Percentiles rank a stretch among this genome's conserved stretches.
These are phyloP conservation scores for Crenichthys baileyi DNA, from an alignment of 2,797 vertebrate genomes.

Conservation along the genomic window DNA sequence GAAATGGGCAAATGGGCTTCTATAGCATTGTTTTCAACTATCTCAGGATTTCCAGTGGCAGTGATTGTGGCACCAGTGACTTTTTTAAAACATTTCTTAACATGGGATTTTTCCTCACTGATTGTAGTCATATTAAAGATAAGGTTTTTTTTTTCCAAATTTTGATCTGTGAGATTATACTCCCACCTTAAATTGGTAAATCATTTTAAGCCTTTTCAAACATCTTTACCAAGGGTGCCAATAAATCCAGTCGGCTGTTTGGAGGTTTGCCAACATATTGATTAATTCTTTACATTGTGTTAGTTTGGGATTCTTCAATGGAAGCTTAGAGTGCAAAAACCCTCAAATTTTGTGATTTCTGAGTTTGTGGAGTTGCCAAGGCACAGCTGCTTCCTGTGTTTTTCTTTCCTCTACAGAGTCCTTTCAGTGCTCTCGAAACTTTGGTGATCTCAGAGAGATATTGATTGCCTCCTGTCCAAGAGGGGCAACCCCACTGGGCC, in stretches of 20 bases:
- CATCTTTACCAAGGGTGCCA: neutral
- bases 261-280: conserved; percentile 10
- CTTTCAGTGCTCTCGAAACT: conserved; percentile 49
- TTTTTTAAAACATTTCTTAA: neutral
- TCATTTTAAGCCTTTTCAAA: neutral
- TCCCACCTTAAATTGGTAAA: neutral
- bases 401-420: conserved; percentile 36
- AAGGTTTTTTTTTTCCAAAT: neutral
- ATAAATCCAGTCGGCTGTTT: neutral
- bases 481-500: conserved; percentile 43
- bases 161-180: neutral
- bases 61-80: neutral
- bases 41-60: neutral
- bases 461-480: conserved; percentile 61
- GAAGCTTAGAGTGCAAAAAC: conserved; percentile 11
- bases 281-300: conserved; percentile 14
- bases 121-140: neutral
- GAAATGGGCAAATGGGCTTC: too few species aligned
- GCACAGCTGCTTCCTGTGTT: conserved; percentile 17
- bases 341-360: conserved; percentile 17
- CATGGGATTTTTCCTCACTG: neutral
- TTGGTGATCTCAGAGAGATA: conserved; percentile 57
- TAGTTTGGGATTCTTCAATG: conserved; percentile 9
- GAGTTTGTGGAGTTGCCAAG: conserved; percentile 6
- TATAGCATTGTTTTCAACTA: neutral